Base-by-base conservation (phyloP, 2,888 invertebrate genomes). In the Trachelus tabidus region DNA sequence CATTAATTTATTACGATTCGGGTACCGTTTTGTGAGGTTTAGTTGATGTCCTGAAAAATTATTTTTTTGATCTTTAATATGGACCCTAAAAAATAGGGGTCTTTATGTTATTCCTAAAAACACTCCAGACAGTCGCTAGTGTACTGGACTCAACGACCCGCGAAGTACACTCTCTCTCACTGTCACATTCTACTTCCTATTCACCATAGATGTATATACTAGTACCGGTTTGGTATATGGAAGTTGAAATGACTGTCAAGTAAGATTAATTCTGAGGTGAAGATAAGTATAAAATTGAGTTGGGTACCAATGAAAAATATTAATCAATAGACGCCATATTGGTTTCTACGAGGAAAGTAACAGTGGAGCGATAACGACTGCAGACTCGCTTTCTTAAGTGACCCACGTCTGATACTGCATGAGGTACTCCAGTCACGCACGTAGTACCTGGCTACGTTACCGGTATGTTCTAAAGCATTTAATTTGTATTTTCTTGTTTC, bases 151-250 rank as follows among this genome's bases (percentile, higher is more conserved):
- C 86, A 85, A 78, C 85, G 84, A 85, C 84, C 87, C 87, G 87
- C 87, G 81, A 87, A 88, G 83, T 87, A 81, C 85, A 76, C 87
- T 82, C 85, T 83, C 85, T 84, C 85, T 80, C 82, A 23, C 56
- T 80, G 81, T 83, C 81, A 83, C 85, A 83, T 83, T 83, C 83
- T 82, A 83, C 81, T 88, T 88, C 86, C 86, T 84, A 86, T 84
- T 82, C 71, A 77, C 80, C 81, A 30, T 74, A 80, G 76, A 83
- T 1, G 33, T 23, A 12, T 71, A 31, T 71, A 31, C 71, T 73
- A 78, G 83, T 86, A 86, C 85, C 84, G 85, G 84, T 86, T 86
- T 86, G 81, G 79, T 77, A 79, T 35, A 68, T 85, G 79, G 84
- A 83, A 83, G 82, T 81, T 78, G 74, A 80, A 82, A 77, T 80